A percentile compares a stretch with the other conserved stretches of the same genome.
phyloP scores from a whole-genome alignment of 2,888 invertebrate genomes.

The Subacronicta megacephala region DNA sequence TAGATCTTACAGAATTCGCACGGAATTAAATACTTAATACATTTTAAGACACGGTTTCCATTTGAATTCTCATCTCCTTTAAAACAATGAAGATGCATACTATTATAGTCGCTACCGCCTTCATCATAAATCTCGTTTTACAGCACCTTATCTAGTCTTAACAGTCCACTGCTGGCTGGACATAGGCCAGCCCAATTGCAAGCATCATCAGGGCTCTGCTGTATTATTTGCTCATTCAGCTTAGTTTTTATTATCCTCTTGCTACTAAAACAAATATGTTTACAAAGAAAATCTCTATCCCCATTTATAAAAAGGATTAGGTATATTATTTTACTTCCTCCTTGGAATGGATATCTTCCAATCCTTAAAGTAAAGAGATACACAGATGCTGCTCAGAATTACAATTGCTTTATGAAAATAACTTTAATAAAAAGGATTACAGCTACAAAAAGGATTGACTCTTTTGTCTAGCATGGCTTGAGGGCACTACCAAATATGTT shows the following conservation, averaged over 20 bases:
- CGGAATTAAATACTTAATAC: too few species aligned
- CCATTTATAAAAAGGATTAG: not conserved
- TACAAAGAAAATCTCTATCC: not conserved
- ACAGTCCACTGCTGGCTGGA: too few species aligned
- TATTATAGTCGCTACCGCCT: too few species aligned
- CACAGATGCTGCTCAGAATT: conserved; percentile 23
- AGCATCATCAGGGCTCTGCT: too few species aligned
- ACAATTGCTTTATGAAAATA: conserved; percentile 36
- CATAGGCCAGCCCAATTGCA: too few species aligned
- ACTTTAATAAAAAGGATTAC: conserved; percentile 34
- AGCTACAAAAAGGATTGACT: conserved; percentile 46
- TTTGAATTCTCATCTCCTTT: too few species aligned
- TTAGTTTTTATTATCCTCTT: too few species aligned
- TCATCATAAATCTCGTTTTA: too few species aligned
- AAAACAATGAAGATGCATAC: too few species aligned
- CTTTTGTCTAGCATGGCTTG: conserved; percentile 52
- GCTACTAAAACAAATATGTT: not conserved
- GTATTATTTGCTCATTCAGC: too few species aligned
- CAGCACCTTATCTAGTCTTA: too few species aligned
- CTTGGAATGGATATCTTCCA: not conserved
- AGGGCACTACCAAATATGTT: conserved; percentile 53
- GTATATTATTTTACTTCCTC: not conserved
- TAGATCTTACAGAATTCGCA: conserved; percentile 2
- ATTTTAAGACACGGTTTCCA: not conserved
- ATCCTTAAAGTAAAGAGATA: conserved; percentile 21